A percentile compares a stretch with the other conserved stretches of the same genome.
Conservation (phyloP, 1,140 invertebrate genomes). For the Scylla paramamosain region DNA sequence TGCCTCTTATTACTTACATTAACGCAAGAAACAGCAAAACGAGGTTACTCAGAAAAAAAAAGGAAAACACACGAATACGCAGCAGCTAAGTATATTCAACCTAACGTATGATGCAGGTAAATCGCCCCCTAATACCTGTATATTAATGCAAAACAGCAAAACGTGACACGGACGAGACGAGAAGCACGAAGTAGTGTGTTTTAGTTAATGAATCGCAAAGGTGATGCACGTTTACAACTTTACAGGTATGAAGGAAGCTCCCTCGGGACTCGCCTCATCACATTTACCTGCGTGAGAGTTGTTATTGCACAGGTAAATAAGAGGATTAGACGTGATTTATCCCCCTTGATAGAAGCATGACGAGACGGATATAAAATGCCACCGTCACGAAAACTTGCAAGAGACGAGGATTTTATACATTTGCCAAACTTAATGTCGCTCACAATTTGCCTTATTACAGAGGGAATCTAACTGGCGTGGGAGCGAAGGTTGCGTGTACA, state of each 20-base stretch:
- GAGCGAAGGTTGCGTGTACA: background rate
- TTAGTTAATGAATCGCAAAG: background rate
- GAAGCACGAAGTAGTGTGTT: background rate
- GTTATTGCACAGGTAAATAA: slow-evolving; percentile 37
- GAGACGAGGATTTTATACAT: background rate
- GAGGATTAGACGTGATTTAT: slow-evolving; percentile 25
- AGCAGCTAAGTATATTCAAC: too few relatives aligned
- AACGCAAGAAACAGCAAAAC: too few relatives aligned
- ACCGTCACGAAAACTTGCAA: background rate
- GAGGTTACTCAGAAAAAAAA: too few relatives aligned
- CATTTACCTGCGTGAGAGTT: slow-evolving; percentile 1
- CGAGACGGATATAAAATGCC: background rate
- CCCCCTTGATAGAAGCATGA: background rate
- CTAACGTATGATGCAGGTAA: too few relatives aligned
- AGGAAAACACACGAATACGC: too few relatives aligned
- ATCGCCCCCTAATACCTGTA: too few relatives aligned
- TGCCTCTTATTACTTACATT: too few relatives aligned
- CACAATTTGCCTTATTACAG: slow-evolving; percentile 44
- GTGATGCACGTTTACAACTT: background rate
- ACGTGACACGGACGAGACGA: too few relatives aligned
- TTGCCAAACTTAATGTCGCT: background rate
- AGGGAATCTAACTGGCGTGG: background rate
- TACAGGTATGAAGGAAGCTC: background rate
- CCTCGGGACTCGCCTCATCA: background rate
- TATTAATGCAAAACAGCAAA: too few relatives aligned